Base-by-base conservation (phyloP, 2,888 invertebrate species). In the Hydroisotoma schaefferi region DNA sequence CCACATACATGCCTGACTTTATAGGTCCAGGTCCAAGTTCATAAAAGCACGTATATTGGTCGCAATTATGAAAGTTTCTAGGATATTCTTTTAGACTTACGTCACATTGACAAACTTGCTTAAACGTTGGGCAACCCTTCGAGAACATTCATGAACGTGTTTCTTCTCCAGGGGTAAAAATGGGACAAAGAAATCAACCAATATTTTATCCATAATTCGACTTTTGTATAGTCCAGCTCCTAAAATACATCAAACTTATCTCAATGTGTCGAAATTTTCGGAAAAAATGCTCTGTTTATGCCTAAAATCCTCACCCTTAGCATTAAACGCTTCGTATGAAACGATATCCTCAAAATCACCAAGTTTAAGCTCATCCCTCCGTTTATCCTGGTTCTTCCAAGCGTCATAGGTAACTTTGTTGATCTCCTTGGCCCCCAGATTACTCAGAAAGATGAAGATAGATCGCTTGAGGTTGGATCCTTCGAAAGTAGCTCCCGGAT, bases 111-210 rank as follows among this genome's bases (percentile, higher is more conserved):
- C 46, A 6, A 18, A 27, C 1, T 18, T 2, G 10, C 22, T n/a
- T 33, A 51, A 52, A 1, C 61, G 46, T 10, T 25, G 44, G 2
- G 57, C 47, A 74, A 87, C 87, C 37, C 84, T 83, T 57, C 78
- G 73, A 26, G 91, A 84, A 77, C 97, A 98, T 74, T 83, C 77
- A 69, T 81, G 80, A 0, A 98, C 85, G 77, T 98, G 97, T 2
- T 78, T 76, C 73, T 87, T 83, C 78, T 95, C 94, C 67, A 99
- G 77, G 1, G 98, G 98, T 67, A 99, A 77, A 76, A 98, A 99
- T 48, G 99, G 98, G 67, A 99, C 82, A 76, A 88, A 95, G 75
- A 92, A 88, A 77, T 95, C 94, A 62, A 99, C 90, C 46, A 97
- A 80, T 77, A 88, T 88, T 37, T 86, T 84, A 61, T 87, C 85